Base-by-base conservation (phyloP, 2,888 invertebrate species). In the Lasioglossum marginatum region DNA sequence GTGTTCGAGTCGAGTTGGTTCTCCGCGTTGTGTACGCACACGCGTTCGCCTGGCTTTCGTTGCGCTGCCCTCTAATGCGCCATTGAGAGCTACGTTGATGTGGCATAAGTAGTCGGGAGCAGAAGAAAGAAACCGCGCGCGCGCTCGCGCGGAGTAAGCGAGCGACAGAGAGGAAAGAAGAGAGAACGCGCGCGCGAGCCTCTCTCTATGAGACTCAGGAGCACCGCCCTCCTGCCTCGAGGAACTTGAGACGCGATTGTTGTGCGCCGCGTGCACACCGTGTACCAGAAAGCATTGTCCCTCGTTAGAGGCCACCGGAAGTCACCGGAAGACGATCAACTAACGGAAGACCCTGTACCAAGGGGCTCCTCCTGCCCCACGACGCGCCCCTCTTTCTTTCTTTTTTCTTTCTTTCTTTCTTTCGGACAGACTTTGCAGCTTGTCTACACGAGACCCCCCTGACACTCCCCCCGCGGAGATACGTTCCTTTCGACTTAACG, bases 191-290 rank as follows among this genome's bases (percentile, higher is more conserved):
- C 45, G 83, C 73, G 79, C 75, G 72, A 63, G 76, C 68, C 52
- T 52, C 75, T 76, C 82, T 80, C 72, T 81, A 79, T 82, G 91
- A 89, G 81, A 82, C 82, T 85, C 88, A 85, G 85, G 91, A 91
- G 92, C 90, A 92, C 92, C 91, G 92, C 92, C 94, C 94, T 93
- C 94, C 94, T 92, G 93, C 93, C 92, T 92, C 86, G 93, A 92
- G 94, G 93, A 95, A 95, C 95, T 95, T 92, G 95, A 95, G 95
- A 95, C 95, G 93, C 93, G 93, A 95, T 95, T 95, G 95, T 95
- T 94, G 91, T 92, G 85, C 88, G 92, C 94, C 94, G 94, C 93
- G 93, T 94, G 94, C 92, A 92, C 93, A 91, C 87, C 89, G 88
- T 86, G 91, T 90, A 89, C 91, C 88, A 88, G 79, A 82, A 66